Evolutionary conservation across 2,113 vertebrate genomes (phyloP), one percentile per base, ranked within the genome.

Genomic region (Nothocercus nigrocapillus): DNA sequence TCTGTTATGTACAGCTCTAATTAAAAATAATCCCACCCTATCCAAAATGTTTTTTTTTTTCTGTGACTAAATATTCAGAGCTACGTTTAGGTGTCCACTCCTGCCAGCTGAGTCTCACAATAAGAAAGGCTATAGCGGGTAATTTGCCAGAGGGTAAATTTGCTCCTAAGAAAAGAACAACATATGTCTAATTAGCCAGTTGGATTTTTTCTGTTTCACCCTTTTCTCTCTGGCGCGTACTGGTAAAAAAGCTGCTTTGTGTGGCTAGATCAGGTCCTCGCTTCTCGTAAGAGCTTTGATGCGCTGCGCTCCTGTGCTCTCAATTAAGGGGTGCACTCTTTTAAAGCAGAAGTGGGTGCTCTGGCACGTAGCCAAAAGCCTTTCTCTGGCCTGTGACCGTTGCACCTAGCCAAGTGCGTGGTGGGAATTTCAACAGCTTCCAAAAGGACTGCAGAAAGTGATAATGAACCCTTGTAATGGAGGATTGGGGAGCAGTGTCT

Each of bases 91-190:
- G 40, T 38, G 9, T 76, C 80, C n/a, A 1, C 32, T 89, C 47
- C 53, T 92, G 45, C 79, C 81, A 91, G 76, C 49, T 79, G 81
- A 70, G 58, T 72, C 75, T 77, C 90, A 16, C 34, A 79, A 7
- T 7, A 17, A 36, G 20, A 47, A 25, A 68, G 45, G 7, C 47
- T 66, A 30, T 24, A 68, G 53, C 9, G 53, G 27, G 45, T 77
- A 56, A 53, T 67, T 76, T 70, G 28, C 87, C 76, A 40, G 4
- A 36, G 27, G 70, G 42, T 79, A 24, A 24, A 51, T 82, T 94
- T 85, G 49, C 77, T 92, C 34, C 17, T 28, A 24, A 54, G 42
- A 67, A 62, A 45, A 78, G 45, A 66, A 40, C 49, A 59, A 40
- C 3, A 0, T 63, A 15, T 67, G 13, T 58, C 47, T 42, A 53